These are phyloP conservation scores for Artibeus jamaicensis DNA, from an alignment of 2,797 vertebrate genomes.

Conservation along the genomic window DNA sequence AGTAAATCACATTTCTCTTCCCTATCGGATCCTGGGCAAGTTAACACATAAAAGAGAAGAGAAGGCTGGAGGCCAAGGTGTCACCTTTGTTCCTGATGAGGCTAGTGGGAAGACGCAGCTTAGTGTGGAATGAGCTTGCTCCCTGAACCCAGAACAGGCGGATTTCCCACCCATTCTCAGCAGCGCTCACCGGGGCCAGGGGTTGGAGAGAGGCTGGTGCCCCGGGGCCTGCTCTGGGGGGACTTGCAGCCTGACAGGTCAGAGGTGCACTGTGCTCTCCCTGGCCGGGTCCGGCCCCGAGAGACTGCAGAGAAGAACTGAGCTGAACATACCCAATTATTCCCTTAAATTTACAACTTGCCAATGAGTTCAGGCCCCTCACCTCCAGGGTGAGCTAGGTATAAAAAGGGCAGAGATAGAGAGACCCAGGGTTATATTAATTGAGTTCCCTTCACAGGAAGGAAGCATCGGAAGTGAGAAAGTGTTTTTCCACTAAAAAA, in stretches of 20 bases:
- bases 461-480: not conserved
- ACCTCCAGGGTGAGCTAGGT: not conserved
- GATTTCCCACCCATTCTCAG: not conserved
- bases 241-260: not conserved
- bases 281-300: not conserved
- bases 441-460: not conserved
- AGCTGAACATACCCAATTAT: not conserved
- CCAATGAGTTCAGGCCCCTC: not conserved
- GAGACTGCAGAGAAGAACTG: not conserved
- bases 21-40: not conserved
- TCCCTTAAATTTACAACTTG: not conserved
- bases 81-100: not conserved
- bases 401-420: not conserved
- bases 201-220: too few relatives aligned
- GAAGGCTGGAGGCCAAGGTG: not conserved
- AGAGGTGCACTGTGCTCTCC: rapidly evolving
- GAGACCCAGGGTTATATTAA: not conserved
- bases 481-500: not conserved
- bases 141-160: not conserved
- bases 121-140: not conserved
- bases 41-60: constrained; percentile 14
- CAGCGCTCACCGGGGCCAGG: not conserved
- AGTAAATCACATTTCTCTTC: not conserved
- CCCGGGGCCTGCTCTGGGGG: too few relatives aligned
- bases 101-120: not conserved